Percentiles rank a stretch among this genome's conserved stretches.
Evolutionary conservation across 2,888 invertebrate species (phyloP).

Genomic region (Ernsta delagoae): DNA sequence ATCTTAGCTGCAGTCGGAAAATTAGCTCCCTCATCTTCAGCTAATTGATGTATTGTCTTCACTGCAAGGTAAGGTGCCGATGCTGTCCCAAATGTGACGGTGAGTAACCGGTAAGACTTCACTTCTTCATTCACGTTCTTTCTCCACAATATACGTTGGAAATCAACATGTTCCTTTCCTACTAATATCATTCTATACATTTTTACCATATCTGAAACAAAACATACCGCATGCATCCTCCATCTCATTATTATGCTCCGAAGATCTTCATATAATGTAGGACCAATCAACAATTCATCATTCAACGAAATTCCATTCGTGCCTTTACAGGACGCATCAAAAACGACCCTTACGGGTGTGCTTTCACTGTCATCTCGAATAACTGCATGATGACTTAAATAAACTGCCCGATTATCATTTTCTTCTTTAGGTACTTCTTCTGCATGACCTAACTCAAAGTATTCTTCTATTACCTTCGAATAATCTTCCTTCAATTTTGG

Average conservation of each 20-base stretch:
- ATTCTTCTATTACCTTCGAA: constrained; percentile 23
- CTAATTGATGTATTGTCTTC: constrained; percentile 39
- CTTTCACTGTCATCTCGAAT: constrained; percentile 22
- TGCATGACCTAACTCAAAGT: constrained; percentile 16
- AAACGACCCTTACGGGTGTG: constrained; percentile 38
- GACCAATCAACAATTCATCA: constrained; percentile 41
- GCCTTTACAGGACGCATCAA: constrained; percentile 41
- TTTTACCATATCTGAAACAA: constrained; percentile 25
- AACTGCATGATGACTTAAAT: constrained; percentile 32
- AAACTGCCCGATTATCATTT: constrained; percentile 12
- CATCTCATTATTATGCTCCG: constrained; percentile 14
- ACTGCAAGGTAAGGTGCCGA: constrained; percentile 44
- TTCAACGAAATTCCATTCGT: constrained; percentile 40
- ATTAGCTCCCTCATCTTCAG: constrained; percentile 33
- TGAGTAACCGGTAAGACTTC: constrained; percentile 39
- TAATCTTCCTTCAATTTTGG: constrained; percentile 25
- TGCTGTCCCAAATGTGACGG: constrained; percentile 44
- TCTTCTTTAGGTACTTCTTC: constrained; percentile 14
- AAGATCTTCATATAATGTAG: constrained; percentile 29
- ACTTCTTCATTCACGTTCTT: constrained; percentile 21
- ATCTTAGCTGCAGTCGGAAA: constrained; percentile 36
- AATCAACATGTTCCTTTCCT: constrained; percentile 6
- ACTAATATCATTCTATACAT: constrained; percentile 35
- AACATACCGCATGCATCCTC: constrained; percentile 5
- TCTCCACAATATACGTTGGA: constrained; percentile 26